A percentile compares a stretch with the other conserved stretches of the same genome.
Conservation (phyloP, 2,888 invertebrate species). For the Neoaliturus tenellus region DNA sequence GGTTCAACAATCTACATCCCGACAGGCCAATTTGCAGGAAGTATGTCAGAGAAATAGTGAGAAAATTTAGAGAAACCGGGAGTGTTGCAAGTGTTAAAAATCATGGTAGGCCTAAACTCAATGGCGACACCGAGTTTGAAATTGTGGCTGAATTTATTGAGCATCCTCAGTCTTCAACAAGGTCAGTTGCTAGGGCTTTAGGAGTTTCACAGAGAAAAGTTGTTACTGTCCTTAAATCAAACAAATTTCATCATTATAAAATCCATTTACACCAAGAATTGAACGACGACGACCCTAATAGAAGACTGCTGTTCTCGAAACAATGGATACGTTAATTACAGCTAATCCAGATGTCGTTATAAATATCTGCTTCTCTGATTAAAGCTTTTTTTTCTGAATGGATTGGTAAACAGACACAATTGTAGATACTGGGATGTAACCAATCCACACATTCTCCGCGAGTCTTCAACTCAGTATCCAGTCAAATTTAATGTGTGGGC, state of each 20-base stretch:
- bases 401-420: conserved; percentile 12
- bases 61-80: background rate
- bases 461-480: background rate
- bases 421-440: conserved; percentile 28
- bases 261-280: background rate
- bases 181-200: background rate
- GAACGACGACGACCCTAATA: background rate
- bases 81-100: conserved; percentile 11
- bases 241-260: conserved; percentile 18
- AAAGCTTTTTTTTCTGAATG: conserved; percentile 1
- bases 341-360: background rate
- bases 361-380: background rate
- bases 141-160: background rate
- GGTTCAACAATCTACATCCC: conserved; percentile 1
- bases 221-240: background rate
- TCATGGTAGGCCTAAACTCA: background rate
- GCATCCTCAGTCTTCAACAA: conserved; percentile 17
- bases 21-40: conserved; percentile 2
- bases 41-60: background rate
- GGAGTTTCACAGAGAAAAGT: conserved; percentile 24
- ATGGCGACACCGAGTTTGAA: background rate
- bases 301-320: conserved; percentile 11
- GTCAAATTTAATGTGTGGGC: conserved; percentile 14
- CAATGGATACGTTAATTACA: conserved; percentile 10
- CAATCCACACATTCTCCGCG: conserved; percentile 5